These are phyloP conservation scores for Leucosticte australis DNA, from an alignment of 2,113 vertebrate genomes.

Conservation along the genomic window DNA sequence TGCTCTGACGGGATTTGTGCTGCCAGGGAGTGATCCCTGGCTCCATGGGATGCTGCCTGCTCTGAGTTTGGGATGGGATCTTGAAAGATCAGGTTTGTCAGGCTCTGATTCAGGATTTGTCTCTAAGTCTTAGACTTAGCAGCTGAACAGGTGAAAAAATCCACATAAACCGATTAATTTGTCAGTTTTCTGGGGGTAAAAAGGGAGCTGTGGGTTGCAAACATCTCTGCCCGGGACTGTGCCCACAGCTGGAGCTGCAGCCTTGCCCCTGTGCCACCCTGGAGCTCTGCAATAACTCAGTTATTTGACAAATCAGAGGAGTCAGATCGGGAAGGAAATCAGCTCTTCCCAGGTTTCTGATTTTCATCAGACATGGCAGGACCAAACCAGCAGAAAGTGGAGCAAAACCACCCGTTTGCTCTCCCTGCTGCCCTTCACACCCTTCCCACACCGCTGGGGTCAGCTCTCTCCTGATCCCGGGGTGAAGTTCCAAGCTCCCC, in stretches of 20 bases:
- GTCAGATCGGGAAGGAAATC: not conserved
- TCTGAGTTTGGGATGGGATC: not conserved
- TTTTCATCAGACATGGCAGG: not conserved
- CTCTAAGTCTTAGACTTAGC: not conserved
- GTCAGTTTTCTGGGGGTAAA: not conserved
- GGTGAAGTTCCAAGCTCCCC: not conserved
- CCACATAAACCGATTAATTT: not conserved
- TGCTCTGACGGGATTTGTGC: not conserved
- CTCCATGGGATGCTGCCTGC: rapidly evolving
- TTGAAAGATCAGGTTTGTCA: not conserved
- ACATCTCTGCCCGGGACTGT: rapidly evolving
- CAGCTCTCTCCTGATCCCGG: rapidly evolving
- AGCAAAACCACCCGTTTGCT: not conserved
- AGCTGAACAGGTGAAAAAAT: not conserved
- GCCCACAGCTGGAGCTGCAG: not conserved
- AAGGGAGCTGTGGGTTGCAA: not conserved
- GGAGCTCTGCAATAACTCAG: not conserved
- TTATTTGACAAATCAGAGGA: not conserved
- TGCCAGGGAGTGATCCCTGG: not conserved
- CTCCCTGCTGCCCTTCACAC: not conserved
- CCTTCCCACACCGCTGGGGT: not conserved
- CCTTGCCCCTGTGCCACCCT: not conserved
- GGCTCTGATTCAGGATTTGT: not conserved
- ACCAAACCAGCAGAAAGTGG: not conserved
- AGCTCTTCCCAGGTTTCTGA: not conserved